Evolutionary conservation across 1,140 invertebrate species (phyloP).

Genomic region (Hypsibius dujardini): DNA sequence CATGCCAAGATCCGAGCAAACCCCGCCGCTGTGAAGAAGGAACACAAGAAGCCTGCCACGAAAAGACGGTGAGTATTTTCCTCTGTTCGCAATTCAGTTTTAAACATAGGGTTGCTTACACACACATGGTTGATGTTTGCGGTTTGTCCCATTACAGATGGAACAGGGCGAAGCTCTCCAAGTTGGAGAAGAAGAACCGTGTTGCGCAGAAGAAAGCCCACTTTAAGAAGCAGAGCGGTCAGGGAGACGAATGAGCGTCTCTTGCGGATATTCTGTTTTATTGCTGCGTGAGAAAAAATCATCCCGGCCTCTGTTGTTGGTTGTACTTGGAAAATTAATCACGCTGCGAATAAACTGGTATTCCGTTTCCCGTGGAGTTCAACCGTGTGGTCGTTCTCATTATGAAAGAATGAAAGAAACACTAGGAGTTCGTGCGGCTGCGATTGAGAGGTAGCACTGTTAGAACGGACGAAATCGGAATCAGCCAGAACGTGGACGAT

Average conservation of each 20-base stretch:
- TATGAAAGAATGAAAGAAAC: too few relatives aligned
- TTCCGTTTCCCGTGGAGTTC: too few relatives aligned
- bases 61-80: conserved; percentile 29
- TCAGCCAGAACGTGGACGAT: too few relatives aligned
- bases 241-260: not conserved
- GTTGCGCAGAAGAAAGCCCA: conserved; percentile 68
- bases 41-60: conserved; percentile 43
- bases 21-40: conserved; percentile 41
- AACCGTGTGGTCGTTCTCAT: too few relatives aligned
- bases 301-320: too few relatives aligned
- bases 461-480: too few relatives aligned
- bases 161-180: conserved; percentile 70
- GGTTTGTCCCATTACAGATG: conserved; percentile 44
- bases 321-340: too few relatives aligned
- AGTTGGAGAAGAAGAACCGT: conserved; percentile 71
- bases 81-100: not conserved
- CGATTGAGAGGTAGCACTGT: too few relatives aligned
- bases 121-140: conserved; percentile 2
- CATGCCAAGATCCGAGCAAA: conserved; percentile 77
- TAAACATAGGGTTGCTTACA: not conserved
- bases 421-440: too few relatives aligned
- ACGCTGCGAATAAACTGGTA: too few relatives aligned
- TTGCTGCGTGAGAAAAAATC: too few relatives aligned
- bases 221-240: not conserved
- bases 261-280: too few relatives aligned